phyloP scores from a whole-genome alignment of 2,113 vertebrate genomes.

The Dolichotis patagonum region DNA sequence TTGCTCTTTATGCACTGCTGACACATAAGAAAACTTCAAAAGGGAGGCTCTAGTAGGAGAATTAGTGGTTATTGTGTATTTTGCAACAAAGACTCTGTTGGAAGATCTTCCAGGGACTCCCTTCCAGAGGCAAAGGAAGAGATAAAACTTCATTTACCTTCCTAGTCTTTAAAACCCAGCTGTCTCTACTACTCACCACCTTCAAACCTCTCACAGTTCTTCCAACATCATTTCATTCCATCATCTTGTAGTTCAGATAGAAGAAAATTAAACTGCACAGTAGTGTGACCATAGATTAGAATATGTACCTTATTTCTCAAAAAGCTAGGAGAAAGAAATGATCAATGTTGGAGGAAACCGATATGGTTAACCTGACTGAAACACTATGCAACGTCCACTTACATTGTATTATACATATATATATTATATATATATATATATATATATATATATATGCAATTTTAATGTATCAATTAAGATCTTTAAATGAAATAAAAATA shows the following conservation, averaged over 20 bases:
- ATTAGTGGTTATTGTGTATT: background rate
- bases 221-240: background rate
- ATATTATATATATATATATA: background rate
- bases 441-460: background rate
- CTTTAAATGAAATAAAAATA: background rate
- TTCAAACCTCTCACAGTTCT: background rate
- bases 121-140: background rate
- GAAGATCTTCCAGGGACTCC: slow-evolving; percentile 35
- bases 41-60: background rate
- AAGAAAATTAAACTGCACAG: background rate
- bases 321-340: background rate
- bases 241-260: background rate
- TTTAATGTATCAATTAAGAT: background rate
- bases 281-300: background rate
- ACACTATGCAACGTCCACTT: background rate
- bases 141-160: background rate
- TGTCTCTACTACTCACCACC: background rate
- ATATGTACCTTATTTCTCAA: background rate
- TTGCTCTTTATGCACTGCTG: background rate
- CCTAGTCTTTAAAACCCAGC: background rate
- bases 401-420: background rate
- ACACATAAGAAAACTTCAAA: slow-evolving; percentile 42
- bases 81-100: background rate
- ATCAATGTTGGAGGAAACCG: background rate
- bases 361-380: background rate